Percentiles rank a stretch among this genome's conserved stretches.
Evolutionary conservation across 1,140 invertebrate genomes (phyloP).

Genomic region (Plutomurus gul): DNA sequence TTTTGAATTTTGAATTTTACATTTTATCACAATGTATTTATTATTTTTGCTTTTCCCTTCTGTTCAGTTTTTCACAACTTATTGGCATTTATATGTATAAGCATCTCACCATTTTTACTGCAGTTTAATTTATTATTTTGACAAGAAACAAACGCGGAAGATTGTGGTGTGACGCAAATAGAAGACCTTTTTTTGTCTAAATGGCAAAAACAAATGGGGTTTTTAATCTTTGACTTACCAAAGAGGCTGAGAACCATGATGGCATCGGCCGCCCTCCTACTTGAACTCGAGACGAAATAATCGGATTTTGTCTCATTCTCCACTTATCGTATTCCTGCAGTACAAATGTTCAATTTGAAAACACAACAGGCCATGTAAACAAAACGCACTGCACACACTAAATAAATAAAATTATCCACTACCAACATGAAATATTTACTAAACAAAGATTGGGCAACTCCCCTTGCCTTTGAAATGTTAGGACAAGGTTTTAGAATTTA

Average conservation of each 20-base stretch:
- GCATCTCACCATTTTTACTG: background rate
- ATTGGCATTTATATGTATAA: background rate
- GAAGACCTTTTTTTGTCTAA: too few species aligned
- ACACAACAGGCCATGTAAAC: background rate
- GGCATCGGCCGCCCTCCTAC: slow-evolving; percentile 47
- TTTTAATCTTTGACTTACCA: slow-evolving; percentile 39
- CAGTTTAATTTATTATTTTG: background rate
- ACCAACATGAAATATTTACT: background rate
- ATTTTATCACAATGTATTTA: background rate
- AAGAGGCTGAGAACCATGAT: slow-evolving; percentile 46
- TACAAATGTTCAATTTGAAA: background rate
- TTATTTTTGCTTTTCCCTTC: background rate
- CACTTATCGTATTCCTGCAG: slow-evolving; percentile 49
- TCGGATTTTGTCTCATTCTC: slow-evolving; percentile 50
- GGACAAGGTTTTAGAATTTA: background rate
- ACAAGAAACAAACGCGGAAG: background rate
- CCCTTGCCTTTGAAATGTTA: background rate
- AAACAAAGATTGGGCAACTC: too few species aligned
- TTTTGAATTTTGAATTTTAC: background rate
- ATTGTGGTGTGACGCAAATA: too few species aligned
- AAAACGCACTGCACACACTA: background rate
- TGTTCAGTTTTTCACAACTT: background rate
- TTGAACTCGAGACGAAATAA: slow-evolving; percentile 31
- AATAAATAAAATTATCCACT: background rate
- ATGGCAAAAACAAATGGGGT: background rate